Conservation (phyloP, 1,140 invertebrate species). For the Lepidostoma basale region DNA sequence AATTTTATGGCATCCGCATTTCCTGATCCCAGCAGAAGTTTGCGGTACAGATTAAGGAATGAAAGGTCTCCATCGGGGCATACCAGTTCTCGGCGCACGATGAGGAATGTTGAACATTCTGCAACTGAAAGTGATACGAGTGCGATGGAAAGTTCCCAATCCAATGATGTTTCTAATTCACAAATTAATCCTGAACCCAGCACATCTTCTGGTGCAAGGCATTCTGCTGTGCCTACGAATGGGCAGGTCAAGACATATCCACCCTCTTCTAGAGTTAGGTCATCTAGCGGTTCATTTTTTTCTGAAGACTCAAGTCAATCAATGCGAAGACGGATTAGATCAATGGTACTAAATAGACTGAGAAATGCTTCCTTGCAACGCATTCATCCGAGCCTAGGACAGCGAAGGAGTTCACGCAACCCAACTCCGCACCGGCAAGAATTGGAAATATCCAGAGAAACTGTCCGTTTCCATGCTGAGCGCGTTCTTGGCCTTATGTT, state of each 20-base stretch:
- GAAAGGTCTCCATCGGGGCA: slow-evolving; percentile 46
- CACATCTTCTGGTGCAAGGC: slow-evolving; percentile 15
- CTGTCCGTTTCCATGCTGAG: slow-evolving; percentile 58
- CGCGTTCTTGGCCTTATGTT: slow-evolving; percentile 59
- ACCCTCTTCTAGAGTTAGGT: not conserved
- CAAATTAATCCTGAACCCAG: slow-evolving; percentile 8
- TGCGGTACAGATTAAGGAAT: not conserved
- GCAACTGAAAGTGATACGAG: not conserved
- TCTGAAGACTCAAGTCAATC: slow-evolving; percentile 46
- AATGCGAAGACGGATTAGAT: slow-evolving; percentile 50
- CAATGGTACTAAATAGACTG: slow-evolving; percentile 50
- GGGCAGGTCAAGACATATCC: slow-evolving; percentile 3
- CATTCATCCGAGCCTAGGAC: slow-evolving; percentile 45
- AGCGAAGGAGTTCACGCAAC: slow-evolving; percentile 31
- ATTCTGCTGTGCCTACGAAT: not conserved
- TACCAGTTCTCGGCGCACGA: not conserved
- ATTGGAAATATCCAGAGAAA: slow-evolving; percentile 55
- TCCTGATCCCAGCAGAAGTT: not conserved
- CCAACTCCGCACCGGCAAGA: slow-evolving; percentile 49
- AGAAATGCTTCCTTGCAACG: slow-evolving; percentile 43
- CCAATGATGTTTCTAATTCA: not conserved
- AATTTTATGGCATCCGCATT: slow-evolving; percentile 29
- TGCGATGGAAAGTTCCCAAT: not conserved
- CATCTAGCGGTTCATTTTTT: not conserved
- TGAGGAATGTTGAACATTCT: not conserved